Evolutionary conservation across 2,797 vertebrate species (phyloP).

Genomic region (Acanthis flammea): DNA sequence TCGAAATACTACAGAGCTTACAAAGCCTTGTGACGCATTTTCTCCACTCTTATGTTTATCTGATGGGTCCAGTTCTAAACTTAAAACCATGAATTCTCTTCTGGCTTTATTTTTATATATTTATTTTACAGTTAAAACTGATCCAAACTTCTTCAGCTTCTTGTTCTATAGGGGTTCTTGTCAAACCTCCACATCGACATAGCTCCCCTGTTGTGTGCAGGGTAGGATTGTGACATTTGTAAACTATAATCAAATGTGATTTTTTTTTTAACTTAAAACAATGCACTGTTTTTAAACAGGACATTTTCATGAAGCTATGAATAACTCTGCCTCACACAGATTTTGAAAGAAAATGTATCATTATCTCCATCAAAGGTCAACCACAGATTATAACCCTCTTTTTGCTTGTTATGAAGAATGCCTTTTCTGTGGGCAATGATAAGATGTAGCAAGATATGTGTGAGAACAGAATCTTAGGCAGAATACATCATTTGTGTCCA

Average conservation of each 20-base stretch:
- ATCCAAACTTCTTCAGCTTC: not conserved
- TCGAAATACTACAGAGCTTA: not conserved
- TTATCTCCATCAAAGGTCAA: conserved; percentile 72
- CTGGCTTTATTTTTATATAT: not conserved
- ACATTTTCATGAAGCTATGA: conserved; percentile 68
- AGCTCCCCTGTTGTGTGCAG: not conserved
- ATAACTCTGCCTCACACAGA: conserved; percentile 69
- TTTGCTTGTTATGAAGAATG: conserved; percentile 57
- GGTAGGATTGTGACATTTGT: not conserved
- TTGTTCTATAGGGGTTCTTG: not conserved
- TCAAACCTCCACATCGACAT: not conserved
- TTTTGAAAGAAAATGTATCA: conserved; percentile 63
- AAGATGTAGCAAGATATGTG: conserved; percentile 43
- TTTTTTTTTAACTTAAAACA: conserved; percentile 19
- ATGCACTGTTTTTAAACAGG: conserved; percentile 48
- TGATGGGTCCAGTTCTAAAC: not conserved
- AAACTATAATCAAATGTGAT: conserved; percentile 41
- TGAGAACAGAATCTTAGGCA: conserved; percentile 47
- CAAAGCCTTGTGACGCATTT: fast-evolving
- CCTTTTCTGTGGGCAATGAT: conserved; percentile 19
- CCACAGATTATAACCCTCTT: conserved; percentile 73
- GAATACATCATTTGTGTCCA: not conserved
- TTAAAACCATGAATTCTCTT: not conserved
- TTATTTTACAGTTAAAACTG: not conserved
- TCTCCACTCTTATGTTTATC: not conserved